Percentiles rank a stretch among this genome's conserved stretches.
phyloP scores from a whole-genome alignment of 2,888 invertebrate genomes.

The Frankliniella intonsa region DNA sequence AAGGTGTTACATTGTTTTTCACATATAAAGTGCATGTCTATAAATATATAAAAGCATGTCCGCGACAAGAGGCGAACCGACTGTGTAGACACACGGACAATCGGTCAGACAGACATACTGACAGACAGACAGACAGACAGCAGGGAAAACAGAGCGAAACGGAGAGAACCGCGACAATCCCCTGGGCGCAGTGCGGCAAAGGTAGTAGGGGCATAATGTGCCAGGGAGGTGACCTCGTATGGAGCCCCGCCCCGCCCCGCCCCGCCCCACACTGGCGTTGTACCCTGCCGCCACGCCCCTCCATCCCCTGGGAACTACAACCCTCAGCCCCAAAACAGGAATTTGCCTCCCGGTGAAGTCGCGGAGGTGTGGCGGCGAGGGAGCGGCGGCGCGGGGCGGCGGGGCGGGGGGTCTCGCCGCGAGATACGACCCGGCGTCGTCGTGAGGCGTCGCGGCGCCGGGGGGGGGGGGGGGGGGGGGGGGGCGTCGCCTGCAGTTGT shows the following conservation, averaged over 20 bases:
- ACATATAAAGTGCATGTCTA: not conserved
- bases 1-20: too few relatives aligned
- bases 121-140: not conserved
- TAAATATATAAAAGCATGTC: too few relatives aligned
- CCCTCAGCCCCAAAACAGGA: not conserved
- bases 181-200: not conserved
- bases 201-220: not conserved
- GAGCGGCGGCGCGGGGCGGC: too few relatives aligned
- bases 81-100: not conserved
- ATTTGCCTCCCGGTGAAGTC: not conserved
- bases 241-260: not conserved
- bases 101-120: not conserved
- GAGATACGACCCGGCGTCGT: too few relatives aligned
- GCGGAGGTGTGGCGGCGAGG: too few relatives aligned
- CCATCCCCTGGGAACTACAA: not conserved
- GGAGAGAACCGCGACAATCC: not conserved
- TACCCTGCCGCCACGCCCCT: not conserved
- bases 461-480: too few relatives aligned
- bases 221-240: not conserved
- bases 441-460: too few relatives aligned
- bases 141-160: not conserved
- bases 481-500: too few relatives aligned
- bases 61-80: not conserved
- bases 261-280: not conserved
- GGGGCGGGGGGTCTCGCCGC: too few relatives aligned